Percentiles rank a stretch among this genome's conserved stretches.
Conservation (phyloP, 2,888 invertebrate genomes). For the Xestoiulus laeticollis region DNA sequence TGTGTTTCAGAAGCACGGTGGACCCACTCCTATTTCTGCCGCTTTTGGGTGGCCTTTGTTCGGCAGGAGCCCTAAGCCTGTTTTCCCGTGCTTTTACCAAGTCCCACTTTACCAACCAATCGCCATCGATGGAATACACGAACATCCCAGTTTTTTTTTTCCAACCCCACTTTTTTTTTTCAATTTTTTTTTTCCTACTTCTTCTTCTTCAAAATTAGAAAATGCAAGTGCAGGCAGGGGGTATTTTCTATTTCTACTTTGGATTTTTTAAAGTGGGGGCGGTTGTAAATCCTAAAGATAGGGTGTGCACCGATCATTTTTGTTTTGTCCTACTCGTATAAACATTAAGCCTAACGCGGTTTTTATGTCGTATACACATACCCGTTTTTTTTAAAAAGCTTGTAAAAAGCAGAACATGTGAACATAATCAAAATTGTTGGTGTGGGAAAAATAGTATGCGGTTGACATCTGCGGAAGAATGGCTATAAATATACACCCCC, state of each 20-base stretch:
- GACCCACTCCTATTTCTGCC: not conserved
- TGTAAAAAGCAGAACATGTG: not conserved
- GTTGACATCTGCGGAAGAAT: not conserved
- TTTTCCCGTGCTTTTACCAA: not conserved
- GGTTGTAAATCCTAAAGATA: not conserved
- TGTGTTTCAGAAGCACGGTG: not conserved
- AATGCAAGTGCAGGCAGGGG: not conserved
- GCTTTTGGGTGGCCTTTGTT: not conserved
- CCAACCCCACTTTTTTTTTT: not conserved
- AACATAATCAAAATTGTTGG: not conserved
- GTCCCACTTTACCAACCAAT: not conserved
- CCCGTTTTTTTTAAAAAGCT: not conserved
- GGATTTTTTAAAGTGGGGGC: slow-evolving; percentile 4
- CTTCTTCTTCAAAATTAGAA: not conserved
- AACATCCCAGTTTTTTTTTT: not conserved
- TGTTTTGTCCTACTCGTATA: not conserved
- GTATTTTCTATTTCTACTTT: not conserved
- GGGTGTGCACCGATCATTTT: slow-evolving; percentile 1
- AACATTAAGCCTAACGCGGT: not conserved
- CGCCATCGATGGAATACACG: not conserved
- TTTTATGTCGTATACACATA: not conserved
- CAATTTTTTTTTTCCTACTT: not conserved
- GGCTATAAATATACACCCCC: not conserved
- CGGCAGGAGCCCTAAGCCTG: not conserved
- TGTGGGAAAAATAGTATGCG: not conserved